Conservation (phyloP, 2,113 vertebrate species). For the Elanus axillaris region DNA sequence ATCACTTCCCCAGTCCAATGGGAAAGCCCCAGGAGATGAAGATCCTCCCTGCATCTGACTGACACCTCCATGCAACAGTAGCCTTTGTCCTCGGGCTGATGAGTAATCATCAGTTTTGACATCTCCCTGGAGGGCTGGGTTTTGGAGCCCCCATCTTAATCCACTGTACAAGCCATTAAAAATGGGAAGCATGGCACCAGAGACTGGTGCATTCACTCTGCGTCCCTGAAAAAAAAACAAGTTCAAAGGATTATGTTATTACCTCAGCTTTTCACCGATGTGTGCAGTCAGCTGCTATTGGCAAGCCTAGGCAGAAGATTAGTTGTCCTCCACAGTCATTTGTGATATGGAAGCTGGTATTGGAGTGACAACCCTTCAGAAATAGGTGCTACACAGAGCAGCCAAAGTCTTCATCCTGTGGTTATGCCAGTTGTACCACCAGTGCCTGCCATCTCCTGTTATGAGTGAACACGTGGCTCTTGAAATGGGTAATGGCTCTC, state of each 20-base stretch:
- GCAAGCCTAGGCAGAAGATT: not conserved
- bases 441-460: not conserved
- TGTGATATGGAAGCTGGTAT: not conserved
- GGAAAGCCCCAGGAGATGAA: not conserved
- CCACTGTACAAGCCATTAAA: not conserved
- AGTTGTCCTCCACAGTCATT: not conserved
- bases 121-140: not conserved
- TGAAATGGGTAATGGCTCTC: not conserved
- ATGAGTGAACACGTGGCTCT: not conserved
- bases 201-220: not conserved
- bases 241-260: not conserved
- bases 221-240: conserved; percentile 14
- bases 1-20: not conserved
- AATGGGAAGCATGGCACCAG: conserved; percentile 26
- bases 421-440: not conserved
- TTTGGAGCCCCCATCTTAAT: not conserved
- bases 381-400: not conserved
- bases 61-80: not conserved
- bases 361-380: not conserved
- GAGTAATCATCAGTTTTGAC: conserved; percentile 59
- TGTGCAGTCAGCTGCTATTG: not conserved
- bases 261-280: not conserved
- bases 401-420: not conserved
- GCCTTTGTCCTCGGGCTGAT: conserved; percentile 1
- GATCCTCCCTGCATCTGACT: not conserved